A percentile compares a stretch with the other conserved stretches of the same genome.
These are phyloP conservation scores for Chauna torquata DNA, from an alignment of 2,113 vertebrate species.

Conservation along the genomic window DNA sequence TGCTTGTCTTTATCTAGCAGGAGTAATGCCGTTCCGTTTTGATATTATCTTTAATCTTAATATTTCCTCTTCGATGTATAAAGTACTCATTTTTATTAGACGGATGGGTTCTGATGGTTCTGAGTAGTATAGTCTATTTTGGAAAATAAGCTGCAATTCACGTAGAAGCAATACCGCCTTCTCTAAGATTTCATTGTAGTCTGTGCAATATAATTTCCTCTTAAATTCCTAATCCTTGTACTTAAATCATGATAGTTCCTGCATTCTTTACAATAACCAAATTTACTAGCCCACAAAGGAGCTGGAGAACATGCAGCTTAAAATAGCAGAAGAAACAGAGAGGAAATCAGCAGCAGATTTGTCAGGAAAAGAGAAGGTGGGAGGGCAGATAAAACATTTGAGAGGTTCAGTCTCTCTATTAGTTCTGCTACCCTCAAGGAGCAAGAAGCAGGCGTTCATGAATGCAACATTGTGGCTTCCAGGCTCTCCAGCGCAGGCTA, in stretches of 20 bases:
- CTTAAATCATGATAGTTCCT: not conserved
- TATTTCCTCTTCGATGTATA: not conserved
- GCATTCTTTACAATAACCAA: not conserved
- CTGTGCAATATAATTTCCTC: not conserved
- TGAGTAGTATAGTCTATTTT: not conserved
- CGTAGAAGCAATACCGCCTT: not conserved
- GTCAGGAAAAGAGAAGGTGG: not conserved
- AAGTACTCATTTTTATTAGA: not conserved
- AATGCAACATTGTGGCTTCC: not conserved
- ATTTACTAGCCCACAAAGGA: not conserved
- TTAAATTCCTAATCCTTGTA: not conserved
- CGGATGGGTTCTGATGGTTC: not conserved
- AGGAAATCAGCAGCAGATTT: not conserved
- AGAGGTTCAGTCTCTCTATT: not conserved
- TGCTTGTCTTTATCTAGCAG: not conserved
- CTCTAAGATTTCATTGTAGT: not conserved
- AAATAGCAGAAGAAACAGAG: not conserved
- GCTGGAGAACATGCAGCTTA: not conserved
- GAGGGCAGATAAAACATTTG: not conserved
- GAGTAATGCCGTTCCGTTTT: not conserved
- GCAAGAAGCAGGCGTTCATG: not conserved
- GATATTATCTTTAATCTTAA: not conserved
- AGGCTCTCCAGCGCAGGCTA: rapidly evolving
- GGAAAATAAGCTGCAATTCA: not conserved
- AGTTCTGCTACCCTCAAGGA: not conserved